Evolutionary conservation across 2,113 vertebrate species (phyloP), one percentile per base, ranked within the genome.

Genomic region (Brachypteracias leptosomus): DNA sequence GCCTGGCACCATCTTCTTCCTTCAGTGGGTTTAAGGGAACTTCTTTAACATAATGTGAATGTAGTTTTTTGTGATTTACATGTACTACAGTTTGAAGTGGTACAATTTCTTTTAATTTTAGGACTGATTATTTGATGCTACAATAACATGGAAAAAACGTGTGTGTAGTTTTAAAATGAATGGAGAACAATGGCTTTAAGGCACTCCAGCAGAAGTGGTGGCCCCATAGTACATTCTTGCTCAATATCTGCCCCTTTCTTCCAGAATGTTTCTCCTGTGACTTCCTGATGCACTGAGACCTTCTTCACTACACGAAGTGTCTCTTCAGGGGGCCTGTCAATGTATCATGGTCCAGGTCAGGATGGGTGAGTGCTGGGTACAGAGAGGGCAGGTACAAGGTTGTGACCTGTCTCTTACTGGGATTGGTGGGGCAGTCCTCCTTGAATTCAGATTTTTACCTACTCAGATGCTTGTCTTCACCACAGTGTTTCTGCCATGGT

Each of bases 1-100:
- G 49, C 54, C 70, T 90, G 70, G 74, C 65, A 15, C 52, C 35
- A 9, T 38, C 35, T 89, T 87, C 89, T 71, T 93, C 88, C 66
- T 96, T 91, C 17, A 28, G 76, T 94, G 88, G 79, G 62, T 93
- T 92, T 92, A 88, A 95, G 74, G 91, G 83, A 88, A 76, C 71
- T 66, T 88, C 66, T 85, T 90, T 62, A 96, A 95, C 80, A 80
- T 85, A 59, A 91, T 54, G 85, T 91, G 92, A 96, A 93, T 91
- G 74, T 95, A 94, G 85, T 6, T 78, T 92, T 88, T 93, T 88
- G 83, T 93, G 75, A 91, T 96, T 93, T 91, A 14, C 80, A 72
- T 13, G 52, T 93, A 85, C 87, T 96, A 89, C 93, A 10, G 24
- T 88, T 95, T 67, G 73, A 85, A 68, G 82, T 92, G 91, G 89